phyloP scores from a whole-genome alignment of 2,888 invertebrate genomes.

The Drosophila mercatorum region DNA sequence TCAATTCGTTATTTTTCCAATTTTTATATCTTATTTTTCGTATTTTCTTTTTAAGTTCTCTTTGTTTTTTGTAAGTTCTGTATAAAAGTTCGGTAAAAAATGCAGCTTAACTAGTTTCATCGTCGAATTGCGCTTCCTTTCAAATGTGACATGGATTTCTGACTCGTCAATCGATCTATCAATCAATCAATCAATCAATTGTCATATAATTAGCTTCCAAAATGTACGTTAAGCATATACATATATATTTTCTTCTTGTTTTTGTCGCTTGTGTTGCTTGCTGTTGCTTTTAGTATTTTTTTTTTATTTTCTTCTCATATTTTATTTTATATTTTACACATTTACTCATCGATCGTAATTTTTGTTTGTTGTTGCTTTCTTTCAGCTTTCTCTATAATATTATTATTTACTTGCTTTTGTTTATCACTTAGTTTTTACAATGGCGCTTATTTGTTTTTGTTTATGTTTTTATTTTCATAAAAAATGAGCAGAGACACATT shows the following conservation, averaged over 20 bases:
- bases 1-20: conserved; percentile 26
- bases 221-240: conserved; percentile 32
- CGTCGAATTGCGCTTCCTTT: conserved; percentile 56
- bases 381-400: conserved; percentile 54
- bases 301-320: conserved; percentile 5
- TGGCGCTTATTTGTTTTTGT: conserved; percentile 76
- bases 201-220: conserved; percentile 56
- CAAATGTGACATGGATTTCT: conserved; percentile 37
- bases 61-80: conserved; percentile 56
- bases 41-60: conserved; percentile 10
- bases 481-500: conserved; percentile 67
- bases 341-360: conserved; percentile 45
- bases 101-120: conserved; percentile 80
- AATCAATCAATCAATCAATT: conserved; percentile 27
- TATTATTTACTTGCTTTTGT: conserved; percentile 66
- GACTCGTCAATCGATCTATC: conserved; percentile 8
- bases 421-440: conserved; percentile 85
- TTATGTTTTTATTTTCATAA: conserved; percentile 42
- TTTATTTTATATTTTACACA: conserved; percentile 52
- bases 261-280: conserved; percentile 30
- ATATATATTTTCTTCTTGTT: neutral
- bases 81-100: conserved; percentile 83
- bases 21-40: conserved; percentile 38
- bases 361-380: conserved; percentile 17
- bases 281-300: conserved; percentile 7